These are phyloP conservation scores for Dipodomys ordii DNA, from an alignment of 2,113 vertebrate species.

Conservation along the genomic window DNA sequence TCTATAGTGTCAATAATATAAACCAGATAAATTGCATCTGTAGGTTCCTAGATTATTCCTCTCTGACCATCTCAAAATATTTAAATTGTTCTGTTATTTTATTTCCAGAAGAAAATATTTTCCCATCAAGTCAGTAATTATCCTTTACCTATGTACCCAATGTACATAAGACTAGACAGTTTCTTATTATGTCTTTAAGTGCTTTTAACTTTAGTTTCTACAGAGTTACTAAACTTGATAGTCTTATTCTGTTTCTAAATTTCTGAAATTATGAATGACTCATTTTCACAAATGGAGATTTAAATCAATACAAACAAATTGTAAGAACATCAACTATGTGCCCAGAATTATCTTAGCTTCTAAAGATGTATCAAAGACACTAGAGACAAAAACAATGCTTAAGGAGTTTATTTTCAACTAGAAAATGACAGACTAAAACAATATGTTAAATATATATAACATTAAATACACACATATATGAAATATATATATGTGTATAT, in stretches of 20 bases:
- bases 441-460: background rate
- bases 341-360: background rate
- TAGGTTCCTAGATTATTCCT: background rate
- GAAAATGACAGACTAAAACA: background rate
- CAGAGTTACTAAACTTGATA: background rate
- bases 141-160: background rate
- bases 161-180: background rate
- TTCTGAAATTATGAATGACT: background rate
- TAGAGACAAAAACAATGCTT: background rate
- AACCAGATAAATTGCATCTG: background rate
- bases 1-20: background rate
- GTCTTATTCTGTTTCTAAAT: background rate
- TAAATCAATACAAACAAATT: background rate
- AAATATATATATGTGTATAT: no score
- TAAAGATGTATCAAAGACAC: background rate
- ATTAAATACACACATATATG: no score
- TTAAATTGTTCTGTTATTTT: background rate
- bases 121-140: background rate
- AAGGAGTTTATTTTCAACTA: background rate
- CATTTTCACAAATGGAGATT: background rate
- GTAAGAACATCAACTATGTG: background rate
- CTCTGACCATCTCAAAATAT: background rate
- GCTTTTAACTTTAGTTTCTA: background rate
- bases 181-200: background rate
- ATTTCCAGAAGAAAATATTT: slow-evolving; percentile 24